A percentile compares a stretch with the other conserved stretches of the same genome.
Conservation (phyloP, 2,113 vertebrate genomes). For the Apodemus sylvaticus region DNA sequence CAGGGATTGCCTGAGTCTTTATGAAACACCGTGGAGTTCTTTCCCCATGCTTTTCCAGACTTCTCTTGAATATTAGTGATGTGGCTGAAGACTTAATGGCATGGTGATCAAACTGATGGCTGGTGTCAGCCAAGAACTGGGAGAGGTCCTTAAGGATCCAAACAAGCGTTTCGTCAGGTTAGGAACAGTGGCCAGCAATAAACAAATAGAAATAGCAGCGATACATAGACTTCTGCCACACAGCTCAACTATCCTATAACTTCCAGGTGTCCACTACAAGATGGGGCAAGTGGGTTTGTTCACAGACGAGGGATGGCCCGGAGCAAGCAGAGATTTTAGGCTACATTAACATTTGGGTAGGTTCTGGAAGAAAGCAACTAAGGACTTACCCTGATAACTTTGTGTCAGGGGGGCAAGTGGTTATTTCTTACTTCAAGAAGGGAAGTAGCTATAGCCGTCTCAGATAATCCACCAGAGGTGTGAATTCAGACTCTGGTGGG, state of each 20-base stretch:
- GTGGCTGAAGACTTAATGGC: not conserved
- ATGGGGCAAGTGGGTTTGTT: not conserved
- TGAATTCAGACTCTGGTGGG: not conserved
- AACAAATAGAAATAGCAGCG: not conserved
- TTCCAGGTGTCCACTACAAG: rapidly evolving
- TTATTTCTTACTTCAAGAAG: not conserved
- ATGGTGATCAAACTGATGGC: not conserved
- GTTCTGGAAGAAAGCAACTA: not conserved
- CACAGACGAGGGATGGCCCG: not conserved
- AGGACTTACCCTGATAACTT: not conserved
- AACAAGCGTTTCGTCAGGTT: not conserved
- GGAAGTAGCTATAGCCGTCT: not conserved
- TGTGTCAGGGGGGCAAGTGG: not conserved
- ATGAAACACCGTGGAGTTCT: not conserved
- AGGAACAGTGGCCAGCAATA: not conserved
- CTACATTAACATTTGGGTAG: not conserved
- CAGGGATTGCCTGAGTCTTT: not conserved
- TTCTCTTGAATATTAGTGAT: not conserved
- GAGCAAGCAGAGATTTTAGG: not conserved
- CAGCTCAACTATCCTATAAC: not conserved
- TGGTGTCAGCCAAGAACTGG: not conserved
- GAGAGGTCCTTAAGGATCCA: not conserved
- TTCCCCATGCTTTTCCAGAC: not conserved
- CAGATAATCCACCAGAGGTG: not conserved
- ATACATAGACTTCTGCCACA: not conserved